Conservation (phyloP, 2,888 invertebrate genomes). For the Pseudococcus jackbeardsleyi region DNA sequence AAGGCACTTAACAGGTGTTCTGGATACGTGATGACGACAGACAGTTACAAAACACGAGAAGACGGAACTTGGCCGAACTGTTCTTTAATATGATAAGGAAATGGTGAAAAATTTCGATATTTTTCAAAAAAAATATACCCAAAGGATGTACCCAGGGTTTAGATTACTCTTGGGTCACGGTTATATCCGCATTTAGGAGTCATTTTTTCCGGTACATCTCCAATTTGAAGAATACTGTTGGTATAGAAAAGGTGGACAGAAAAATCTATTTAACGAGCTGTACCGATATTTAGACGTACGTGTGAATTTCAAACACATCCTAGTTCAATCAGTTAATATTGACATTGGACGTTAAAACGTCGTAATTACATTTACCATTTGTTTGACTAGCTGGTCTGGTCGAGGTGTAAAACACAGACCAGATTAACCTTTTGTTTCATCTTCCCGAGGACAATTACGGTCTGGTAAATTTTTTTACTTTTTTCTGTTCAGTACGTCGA, state of each 20-base stretch:
- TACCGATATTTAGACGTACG: not conserved
- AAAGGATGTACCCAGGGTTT: not conserved
- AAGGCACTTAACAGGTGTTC: constrained; percentile 35
- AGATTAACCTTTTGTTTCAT: constrained; percentile 13
- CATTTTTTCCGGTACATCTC: not conserved
- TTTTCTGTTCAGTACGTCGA: not conserved
- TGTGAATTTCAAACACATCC: constrained; percentile 34
- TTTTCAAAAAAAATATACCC: not conserved
- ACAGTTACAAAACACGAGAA: not conserved
- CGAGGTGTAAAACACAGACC: not conserved
- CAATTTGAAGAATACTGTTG: not conserved
- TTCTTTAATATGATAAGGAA: not conserved
- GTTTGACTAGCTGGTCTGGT: constrained; percentile 39
- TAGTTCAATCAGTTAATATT: constrained; percentile 29
- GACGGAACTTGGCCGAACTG: constrained; percentile 18
- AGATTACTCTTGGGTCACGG: not conserved
- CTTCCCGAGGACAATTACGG: constrained; percentile 26
- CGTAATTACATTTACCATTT: constrained; percentile 48
- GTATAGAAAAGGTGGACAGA: not conserved
- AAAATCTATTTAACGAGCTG: not conserved
- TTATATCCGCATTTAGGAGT: not conserved
- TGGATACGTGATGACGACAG: not conserved
- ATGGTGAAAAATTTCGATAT: not conserved
- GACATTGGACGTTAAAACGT: constrained; percentile 32
- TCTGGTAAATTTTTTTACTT: not conserved